A percentile compares a stretch with the other conserved stretches of the same genome.
Evolutionary conservation across 2,797 vertebrate species (phyloP).

Genomic region (Pitangus sulphuratus): DNA sequence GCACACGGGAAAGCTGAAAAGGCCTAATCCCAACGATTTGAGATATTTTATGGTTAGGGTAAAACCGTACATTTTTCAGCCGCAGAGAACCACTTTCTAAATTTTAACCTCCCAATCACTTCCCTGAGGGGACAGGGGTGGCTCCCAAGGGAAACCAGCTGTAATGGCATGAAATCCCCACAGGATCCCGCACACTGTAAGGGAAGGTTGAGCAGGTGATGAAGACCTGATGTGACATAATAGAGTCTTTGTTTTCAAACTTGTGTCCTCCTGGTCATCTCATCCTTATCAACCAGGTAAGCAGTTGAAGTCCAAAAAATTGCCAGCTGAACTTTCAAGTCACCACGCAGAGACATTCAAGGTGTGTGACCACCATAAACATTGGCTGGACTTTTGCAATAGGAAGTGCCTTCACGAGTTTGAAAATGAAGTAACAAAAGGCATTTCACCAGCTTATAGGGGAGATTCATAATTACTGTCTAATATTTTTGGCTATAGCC

Average conservation of each 20-base stretch:
- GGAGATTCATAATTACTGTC: neutral
- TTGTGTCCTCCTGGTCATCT: neutral
- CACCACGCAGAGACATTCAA: fast-evolving
- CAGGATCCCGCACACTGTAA: fast-evolving
- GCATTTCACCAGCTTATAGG: neutral
- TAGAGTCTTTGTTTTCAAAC: neutral
- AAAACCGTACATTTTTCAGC: slow-evolving; percentile 74
- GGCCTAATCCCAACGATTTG: slow-evolving; percentile 78
- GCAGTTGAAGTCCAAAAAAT: neutral
- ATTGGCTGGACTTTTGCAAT: fast-evolving
- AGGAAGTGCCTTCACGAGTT: neutral
- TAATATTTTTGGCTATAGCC: fast-evolving
- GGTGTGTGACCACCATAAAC: neutral
- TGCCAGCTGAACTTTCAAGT: neutral
- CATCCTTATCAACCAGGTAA: neutral
- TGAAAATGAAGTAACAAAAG: neutral
- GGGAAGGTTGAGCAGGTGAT: neutral
- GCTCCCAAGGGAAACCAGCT: neutral
- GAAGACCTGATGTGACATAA: neutral
- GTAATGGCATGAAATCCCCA: neutral
- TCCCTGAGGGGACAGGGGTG: neutral
- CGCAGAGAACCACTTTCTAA: slow-evolving; percentile 68
- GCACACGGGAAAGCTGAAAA: slow-evolving; percentile 80
- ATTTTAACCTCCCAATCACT: slow-evolving; percentile 59
- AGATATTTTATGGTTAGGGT: slow-evolving; percentile 75